phyloP scores from a whole-genome alignment of 1,140 invertebrate genomes.

The Cardiocondyla obscurior region DNA sequence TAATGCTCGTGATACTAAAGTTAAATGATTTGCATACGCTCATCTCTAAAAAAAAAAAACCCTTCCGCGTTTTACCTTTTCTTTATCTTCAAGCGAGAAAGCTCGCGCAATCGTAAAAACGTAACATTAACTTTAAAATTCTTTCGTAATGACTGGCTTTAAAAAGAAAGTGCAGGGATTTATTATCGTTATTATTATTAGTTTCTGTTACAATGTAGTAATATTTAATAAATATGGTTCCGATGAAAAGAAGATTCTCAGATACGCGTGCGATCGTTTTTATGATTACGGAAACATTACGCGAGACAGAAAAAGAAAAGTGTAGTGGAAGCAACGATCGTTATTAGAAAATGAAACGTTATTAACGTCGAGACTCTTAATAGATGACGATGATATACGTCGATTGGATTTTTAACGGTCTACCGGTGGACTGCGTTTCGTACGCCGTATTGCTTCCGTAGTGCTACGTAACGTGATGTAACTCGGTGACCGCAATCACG shows the following conservation, averaged over 20 bases:
- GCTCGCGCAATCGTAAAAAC: background rate
- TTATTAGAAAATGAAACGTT: no score
- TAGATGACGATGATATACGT: background rate
- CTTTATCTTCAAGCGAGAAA: background rate
- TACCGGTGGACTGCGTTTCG: background rate
- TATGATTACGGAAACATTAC: background rate
- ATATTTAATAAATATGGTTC: background rate
- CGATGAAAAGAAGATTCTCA: background rate
- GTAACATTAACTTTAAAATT: background rate
- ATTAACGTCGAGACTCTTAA: no score
- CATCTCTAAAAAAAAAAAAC: background rate
- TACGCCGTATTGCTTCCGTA: background rate
- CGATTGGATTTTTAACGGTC: background rate
- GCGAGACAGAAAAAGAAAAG: background rate
- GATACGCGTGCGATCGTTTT: background rate
- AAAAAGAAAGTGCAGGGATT: background rate
- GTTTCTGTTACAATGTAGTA: no score
- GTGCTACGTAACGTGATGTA: constrained; percentile 9
- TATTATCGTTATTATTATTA: constrained; percentile 5
- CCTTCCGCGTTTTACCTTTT: background rate
- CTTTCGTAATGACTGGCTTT: background rate
- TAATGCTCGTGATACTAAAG: background rate
- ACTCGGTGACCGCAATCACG: constrained; percentile 47
- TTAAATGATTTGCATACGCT: constrained; percentile 37
- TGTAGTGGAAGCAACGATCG: no score